These are phyloP conservation scores for Sialis fuliginosa DNA, from an alignment of 2,888 invertebrate species.

Conservation along the genomic window DNA sequence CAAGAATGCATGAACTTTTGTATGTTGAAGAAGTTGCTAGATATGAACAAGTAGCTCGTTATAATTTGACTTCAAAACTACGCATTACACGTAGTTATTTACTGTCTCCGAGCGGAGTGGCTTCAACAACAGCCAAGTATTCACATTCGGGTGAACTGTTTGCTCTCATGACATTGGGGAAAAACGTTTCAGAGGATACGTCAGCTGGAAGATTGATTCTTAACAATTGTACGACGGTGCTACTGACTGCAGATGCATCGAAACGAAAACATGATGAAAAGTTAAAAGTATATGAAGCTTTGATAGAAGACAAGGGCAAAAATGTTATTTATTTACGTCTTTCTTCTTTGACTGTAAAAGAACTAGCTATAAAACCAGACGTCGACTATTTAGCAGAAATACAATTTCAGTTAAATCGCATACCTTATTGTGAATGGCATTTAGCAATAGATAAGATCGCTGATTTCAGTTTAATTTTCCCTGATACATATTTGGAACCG, in stretches of 20 bases:
- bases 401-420: slow-evolving; percentile 63
- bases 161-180: slow-evolving; percentile 49
- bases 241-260: slow-evolving; percentile 28
- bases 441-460: slow-evolving; percentile 60
- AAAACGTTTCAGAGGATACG: slow-evolving; percentile 66
- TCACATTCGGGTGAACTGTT: slow-evolving; percentile 59
- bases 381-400: slow-evolving; percentile 49
- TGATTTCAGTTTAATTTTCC: slow-evolving; percentile 53
- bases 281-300: slow-evolving; percentile 46
- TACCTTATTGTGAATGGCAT: slow-evolving; percentile 73
- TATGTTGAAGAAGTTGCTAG: slow-evolving; percentile 64
- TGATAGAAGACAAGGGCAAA: slow-evolving; percentile 66
- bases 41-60: slow-evolving; percentile 45
- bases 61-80: slow-evolving; percentile 45
- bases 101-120: slow-evolving; percentile 46
- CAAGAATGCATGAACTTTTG: slow-evolving; percentile 56
- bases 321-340: slow-evolving; percentile 57
- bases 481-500: slow-evolving; percentile 41
- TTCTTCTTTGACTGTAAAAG: slow-evolving; percentile 44
- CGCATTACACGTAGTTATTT: slow-evolving; percentile 48
- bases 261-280: slow-evolving; percentile 6
- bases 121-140: slow-evolving; percentile 56
- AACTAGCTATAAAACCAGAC: slow-evolving; percentile 40
- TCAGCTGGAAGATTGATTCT: slow-evolving; percentile 61
- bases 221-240: slow-evolving; percentile 54